Evolutionary conservation across 2,113 vertebrate genomes (phyloP), one percentile per base, ranked within the genome.

Genomic region (Ochotona princeps): DNA sequence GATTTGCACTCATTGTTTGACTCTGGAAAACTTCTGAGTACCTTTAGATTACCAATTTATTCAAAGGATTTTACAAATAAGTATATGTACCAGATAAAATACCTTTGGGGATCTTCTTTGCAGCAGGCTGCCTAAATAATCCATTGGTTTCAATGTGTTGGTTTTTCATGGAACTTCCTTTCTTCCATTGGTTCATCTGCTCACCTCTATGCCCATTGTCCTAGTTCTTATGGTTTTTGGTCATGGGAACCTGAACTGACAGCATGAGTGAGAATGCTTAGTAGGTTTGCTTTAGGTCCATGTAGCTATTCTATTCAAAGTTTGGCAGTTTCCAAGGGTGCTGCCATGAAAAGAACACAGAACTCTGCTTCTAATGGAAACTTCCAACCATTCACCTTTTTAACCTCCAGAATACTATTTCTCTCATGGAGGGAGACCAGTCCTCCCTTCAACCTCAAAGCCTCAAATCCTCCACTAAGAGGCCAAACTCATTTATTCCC

Each of bases 281-380:
- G 5, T 47, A 63, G 18, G 10, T 92, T 84, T 49, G 25, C 51
- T 92, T 60, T 57, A 83, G 75, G 67, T 83, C 9, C 57, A 47
- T 25, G n/a, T 23, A 23, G 47, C 47, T 20, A 47, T 4, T 85
- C 18, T 57, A 75, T 6, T 51, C 61, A 73, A 61, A 28, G n/a
- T 81, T n/a, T 85, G 67, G 47, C 66, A 84, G 7, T 92, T 78
- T 75, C 61, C 44, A 63, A 83, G 54, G 15, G 1, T n/a, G 15
- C 21, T 76, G 12, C 20, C 10, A 63, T 90, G 65, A 10, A 61
- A 20, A 84, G 63, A n/a, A 57, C 30, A 11, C 25, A 51, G 35
- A 90, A 66, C 47, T 89, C 82, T 82, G 26, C 21, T 76, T 83
- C 84, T 76, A 74, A 78, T 32, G 49, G 61, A 87, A 91, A 83